Conservation (phyloP, 2,888 invertebrate species). For the Temnothorax unifasciatus region DNA sequence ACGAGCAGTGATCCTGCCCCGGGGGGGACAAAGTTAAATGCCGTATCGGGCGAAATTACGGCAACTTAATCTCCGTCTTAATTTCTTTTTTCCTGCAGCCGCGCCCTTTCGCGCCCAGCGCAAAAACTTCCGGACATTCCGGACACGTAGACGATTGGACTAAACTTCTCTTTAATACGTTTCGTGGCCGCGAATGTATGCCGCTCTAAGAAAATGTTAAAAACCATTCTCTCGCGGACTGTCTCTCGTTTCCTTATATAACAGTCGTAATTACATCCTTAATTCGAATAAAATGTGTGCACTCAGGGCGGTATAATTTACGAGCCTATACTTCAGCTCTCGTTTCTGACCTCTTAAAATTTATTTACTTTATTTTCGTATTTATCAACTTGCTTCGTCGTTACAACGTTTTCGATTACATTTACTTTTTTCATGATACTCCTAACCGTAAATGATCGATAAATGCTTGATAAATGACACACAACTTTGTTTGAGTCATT, state of each 20-base stretch:
- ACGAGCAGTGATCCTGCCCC: background rate
- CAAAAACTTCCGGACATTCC: slow-evolving; percentile 59
- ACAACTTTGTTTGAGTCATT: background rate
- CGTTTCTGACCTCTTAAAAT: no score
- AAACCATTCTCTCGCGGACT: background rate
- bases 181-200: background rate
- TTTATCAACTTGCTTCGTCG: no score
- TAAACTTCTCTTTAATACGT: slow-evolving; percentile 58
- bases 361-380: no score
- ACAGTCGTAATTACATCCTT: slow-evolving; percentile 7
- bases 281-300: slow-evolving; percentile 2
- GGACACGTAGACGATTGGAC: slow-evolving; percentile 67
- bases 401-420: background rate
- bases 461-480: background rate
- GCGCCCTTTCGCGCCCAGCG: background rate
- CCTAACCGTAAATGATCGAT: background rate
- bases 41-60: slow-evolving; percentile 64
- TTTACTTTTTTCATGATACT: background rate
- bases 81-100: slow-evolving; percentile 23
- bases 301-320: background rate
- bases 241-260: background rate
- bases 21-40: slow-evolving; percentile 30
- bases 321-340: no score
- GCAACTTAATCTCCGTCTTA: slow-evolving; percentile 66
- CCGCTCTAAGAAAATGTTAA: background rate